phyloP scores from a whole-genome alignment of 1,140 invertebrate species.

The Bombus waltoni region DNA sequence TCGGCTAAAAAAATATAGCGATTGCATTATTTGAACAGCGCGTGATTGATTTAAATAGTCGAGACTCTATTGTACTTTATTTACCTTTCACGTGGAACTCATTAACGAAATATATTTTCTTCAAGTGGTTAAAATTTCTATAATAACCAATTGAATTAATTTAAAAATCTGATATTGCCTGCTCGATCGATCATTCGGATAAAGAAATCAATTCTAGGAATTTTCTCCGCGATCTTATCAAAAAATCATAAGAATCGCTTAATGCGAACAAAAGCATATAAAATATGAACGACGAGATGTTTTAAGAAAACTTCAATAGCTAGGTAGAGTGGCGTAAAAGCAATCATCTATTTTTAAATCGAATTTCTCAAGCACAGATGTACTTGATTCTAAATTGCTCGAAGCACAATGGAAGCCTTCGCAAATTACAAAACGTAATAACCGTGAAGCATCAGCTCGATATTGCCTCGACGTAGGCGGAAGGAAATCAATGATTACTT shows the following conservation, averaged over 20 bases:
- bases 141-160: neutral
- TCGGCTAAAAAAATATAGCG: no score
- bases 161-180: neutral
- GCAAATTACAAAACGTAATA: neutral
- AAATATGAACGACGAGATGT: neutral
- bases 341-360: neutral
- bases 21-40: no score
- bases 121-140: neutral
- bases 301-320: neutral
- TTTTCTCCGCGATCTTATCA: neutral
- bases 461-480: neutral
- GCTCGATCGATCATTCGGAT: neutral
- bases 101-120: no score
- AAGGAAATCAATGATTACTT: slow-evolving; percentile 16
- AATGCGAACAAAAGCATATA: neutral
- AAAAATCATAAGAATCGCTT: neutral
- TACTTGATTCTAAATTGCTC: neutral
- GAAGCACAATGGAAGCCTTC: neutral
- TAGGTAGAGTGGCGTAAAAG: neutral
- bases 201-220: neutral
- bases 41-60: no score
- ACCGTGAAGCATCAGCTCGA: neutral
- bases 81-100: no score
- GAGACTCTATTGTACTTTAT: no score
- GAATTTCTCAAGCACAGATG: neutral